phyloP scores from a whole-genome alignment of 1,140 invertebrate genomes.

The Anoplolepis gracilipes region DNA sequence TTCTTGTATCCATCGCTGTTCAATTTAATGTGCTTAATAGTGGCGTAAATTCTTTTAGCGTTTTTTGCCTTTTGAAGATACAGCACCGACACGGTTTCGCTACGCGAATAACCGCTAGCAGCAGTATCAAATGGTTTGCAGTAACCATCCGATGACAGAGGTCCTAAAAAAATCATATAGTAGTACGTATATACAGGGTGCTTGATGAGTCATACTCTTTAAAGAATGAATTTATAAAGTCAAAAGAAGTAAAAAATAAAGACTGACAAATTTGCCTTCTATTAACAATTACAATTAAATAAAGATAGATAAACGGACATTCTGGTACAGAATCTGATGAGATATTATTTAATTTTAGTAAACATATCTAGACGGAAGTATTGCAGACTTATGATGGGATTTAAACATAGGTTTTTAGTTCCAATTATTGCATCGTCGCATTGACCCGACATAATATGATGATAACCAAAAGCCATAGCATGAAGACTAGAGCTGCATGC shows the following conservation, averaged over 20 bases:
- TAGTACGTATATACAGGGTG: no score
- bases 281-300: no score
- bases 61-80: background rate
- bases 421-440: background rate
- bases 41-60: no score
- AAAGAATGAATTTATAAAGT: no score
- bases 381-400: background rate
- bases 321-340: background rate
- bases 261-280: no score
- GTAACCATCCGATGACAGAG: no score
- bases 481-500: background rate
- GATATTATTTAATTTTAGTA: background rate
- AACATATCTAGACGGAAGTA: background rate
- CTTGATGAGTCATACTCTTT: no score
- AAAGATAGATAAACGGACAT: no score
- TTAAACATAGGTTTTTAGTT: background rate
- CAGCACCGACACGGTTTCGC: background rate
- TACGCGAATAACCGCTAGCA: background rate
- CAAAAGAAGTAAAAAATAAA: no score
- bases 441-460: background rate
- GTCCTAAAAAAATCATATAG: no score
- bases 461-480: background rate
- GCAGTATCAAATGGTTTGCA: background rate
- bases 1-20: background rate
- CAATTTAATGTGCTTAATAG: background rate